Conservation (phyloP, 2,888 invertebrate species). For the Mimachlamys varia region DNA sequence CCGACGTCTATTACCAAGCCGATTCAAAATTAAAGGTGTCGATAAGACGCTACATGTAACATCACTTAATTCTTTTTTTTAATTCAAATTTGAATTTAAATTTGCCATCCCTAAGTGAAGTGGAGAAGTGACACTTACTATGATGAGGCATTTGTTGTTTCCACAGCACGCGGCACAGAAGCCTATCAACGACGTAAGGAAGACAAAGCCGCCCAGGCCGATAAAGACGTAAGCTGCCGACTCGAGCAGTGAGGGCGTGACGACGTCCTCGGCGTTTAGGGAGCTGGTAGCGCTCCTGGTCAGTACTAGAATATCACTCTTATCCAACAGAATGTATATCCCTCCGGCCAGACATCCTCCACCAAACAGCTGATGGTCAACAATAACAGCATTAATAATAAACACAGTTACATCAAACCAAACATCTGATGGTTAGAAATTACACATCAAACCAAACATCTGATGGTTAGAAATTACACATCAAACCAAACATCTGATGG, state of each 20-base stretch:
- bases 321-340: slow-evolving; percentile 49
- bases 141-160: slow-evolving; percentile 48
- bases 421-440: too few relatives aligned
- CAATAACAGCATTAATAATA: not conserved
- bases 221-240: slow-evolving; percentile 51
- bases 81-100: too few relatives aligned
- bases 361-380: slow-evolving; percentile 49
- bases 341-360: slow-evolving; percentile 49
- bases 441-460: too few relatives aligned
- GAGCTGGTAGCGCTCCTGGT: slow-evolving; percentile 46
- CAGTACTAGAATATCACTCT: slow-evolving; percentile 50
- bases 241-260: slow-evolving; percentile 51
- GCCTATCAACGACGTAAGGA: slow-evolving; percentile 50
- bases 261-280: slow-evolving; percentile 41
- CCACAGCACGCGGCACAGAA: slow-evolving; percentile 52
- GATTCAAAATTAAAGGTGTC: too few relatives aligned
- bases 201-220: slow-evolving; percentile 46
- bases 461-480: too few relatives aligned
- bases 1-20: too few relatives aligned
- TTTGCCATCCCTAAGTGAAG: too few relatives aligned
- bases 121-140: slow-evolving; percentile 37
- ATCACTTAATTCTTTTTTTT: too few relatives aligned
- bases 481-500: too few relatives aligned
- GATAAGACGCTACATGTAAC: too few relatives aligned
- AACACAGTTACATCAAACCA: not conserved